Percentiles rank a stretch among this genome's conserved stretches.
These are phyloP conservation scores for Drosophila cardini DNA, from an alignment of 1,140 invertebrate genomes.

Conservation along the genomic window DNA sequence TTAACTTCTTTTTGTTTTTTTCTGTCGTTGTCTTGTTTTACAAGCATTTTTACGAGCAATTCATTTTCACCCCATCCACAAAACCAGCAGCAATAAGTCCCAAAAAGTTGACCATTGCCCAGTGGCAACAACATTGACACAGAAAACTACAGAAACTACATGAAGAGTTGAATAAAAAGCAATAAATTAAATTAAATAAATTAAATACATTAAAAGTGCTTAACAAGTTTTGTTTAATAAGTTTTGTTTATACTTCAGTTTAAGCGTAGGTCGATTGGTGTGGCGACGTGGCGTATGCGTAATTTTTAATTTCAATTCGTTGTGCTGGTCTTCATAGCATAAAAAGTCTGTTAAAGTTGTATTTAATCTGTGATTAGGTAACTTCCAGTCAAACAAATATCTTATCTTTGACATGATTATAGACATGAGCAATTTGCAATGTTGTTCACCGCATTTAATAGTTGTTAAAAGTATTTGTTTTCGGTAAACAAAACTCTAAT, in stretches of 20 bases:
- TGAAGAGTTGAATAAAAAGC: slow-evolving; percentile 11
- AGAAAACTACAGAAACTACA: slow-evolving; percentile 50
- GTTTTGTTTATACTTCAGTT: not conserved
- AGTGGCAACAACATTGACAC: slow-evolving; percentile 70
- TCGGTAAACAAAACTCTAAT: too few relatives aligned
- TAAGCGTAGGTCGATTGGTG: slow-evolving; percentile 10
- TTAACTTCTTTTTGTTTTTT: not conserved
- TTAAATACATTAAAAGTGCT: slow-evolving; percentile 34
- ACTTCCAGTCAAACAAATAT: not conserved
- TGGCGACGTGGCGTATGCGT: slow-evolving; percentile 40
- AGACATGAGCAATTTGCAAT: not conserved
- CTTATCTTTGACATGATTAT: too few relatives aligned
- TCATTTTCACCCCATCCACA: slow-evolving; percentile 64
- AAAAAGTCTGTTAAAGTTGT: not conserved
- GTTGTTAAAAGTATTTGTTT: too few relatives aligned
- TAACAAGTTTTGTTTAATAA: slow-evolving; percentile 25
- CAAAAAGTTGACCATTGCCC: slow-evolving; percentile 36
- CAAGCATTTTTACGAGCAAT: slow-evolving; percentile 77
- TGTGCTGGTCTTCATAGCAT: not conserved
- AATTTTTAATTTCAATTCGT: slow-evolving; percentile 15
- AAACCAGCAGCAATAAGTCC: slow-evolving; percentile 52
- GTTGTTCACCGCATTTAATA: too few relatives aligned
- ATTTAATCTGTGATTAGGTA: slow-evolving; percentile 9
- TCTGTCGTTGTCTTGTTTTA: slow-evolving; percentile 64
- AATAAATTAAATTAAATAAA: slow-evolving; percentile 35